Evolutionary conservation across 1,140 invertebrate genomes (phyloP).

Genomic region (Trachelipus rathkii): DNA sequence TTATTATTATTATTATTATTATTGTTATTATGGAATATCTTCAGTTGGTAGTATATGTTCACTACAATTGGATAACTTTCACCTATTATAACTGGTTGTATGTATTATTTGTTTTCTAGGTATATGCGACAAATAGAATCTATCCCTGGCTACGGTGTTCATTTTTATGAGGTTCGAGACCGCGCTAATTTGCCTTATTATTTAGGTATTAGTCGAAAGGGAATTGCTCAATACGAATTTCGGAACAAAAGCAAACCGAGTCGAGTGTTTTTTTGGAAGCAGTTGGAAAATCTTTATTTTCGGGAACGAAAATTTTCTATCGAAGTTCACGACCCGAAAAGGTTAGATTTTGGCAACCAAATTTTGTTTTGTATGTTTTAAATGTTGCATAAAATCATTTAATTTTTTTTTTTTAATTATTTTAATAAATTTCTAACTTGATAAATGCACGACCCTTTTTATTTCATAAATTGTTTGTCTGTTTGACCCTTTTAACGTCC

Average conservation of each 20-base stretch:
- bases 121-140: constrained; percentile 58
- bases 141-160: constrained; percentile 58
- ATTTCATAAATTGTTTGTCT: too few relatives aligned
- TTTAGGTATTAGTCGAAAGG: constrained; percentile 57
- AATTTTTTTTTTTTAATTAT: too few relatives aligned
- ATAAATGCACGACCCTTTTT: too few relatives aligned
- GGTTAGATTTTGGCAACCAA: constrained; percentile 54
- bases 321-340: constrained; percentile 59
- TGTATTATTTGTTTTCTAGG: constrained; percentile 47
- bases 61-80: too few relatives aligned
- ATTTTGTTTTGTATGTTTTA: not conserved
- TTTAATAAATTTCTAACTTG: too few relatives aligned
- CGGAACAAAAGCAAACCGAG: constrained; percentile 56
- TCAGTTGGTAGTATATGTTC: too few relatives aligned
- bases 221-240: constrained; percentile 57
- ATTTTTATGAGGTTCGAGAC: constrained; percentile 60
- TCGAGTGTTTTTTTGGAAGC: constrained; percentile 59
- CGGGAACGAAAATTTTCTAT: constrained; percentile 61
- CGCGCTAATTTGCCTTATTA: constrained; percentile 57
- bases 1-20: too few relatives aligned
- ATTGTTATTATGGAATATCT: too few relatives aligned
- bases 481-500: too few relatives aligned
- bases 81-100: too few relatives aligned
- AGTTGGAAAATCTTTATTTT: constrained; percentile 60
- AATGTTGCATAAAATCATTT: too few relatives aligned